Evolutionary conservation across 2,797 vertebrate genomes (phyloP), one percentile per base, ranked within the genome.

Genomic region (Aselliscus stoliczkanus): DNA sequence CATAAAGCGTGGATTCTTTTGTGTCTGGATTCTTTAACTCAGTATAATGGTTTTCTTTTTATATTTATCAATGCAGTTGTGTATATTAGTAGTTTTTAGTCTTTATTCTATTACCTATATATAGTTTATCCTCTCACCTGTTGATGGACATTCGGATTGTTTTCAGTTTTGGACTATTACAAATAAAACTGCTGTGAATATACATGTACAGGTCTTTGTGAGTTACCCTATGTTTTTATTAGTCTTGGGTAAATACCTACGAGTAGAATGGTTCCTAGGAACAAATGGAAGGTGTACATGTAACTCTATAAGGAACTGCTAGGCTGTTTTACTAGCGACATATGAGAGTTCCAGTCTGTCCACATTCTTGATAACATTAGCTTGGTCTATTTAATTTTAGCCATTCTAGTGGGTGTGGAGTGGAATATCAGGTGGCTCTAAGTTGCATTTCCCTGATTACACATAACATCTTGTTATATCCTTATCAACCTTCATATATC

Each of bases 341-440:
- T 44, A 75, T 20, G 39, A 93, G n/a, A 80, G 8, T 56, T 92
- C n/a, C 27, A 62, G 31, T 17, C 56, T 10, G 58, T 64, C 72
- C 13, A 65, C 18, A 76, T 75, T 83, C 80, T 65, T 94, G 8
- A 21, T 67, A 76, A 92, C 31, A 70, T 39, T 82, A 76, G 18
- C 13, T 86, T 72, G 73, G 69, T 83, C 27, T 86, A 83, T 79
- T 90, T 83, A 31, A 69, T 90, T 94, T 91, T 93, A 39, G 29
- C 27, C 50, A 47, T 56, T 81, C 31, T 27, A 44, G 44, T 58
- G n/a, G n/a, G 17, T 85, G 4, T 69, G 31, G 56, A 34, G 2
- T 70, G 29, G 3, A 37, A 58, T 50, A 44, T 75, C 75, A 56
- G 10, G n/a, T 90, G 34, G 7, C 62, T 92, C 23, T 83, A 72